Evolutionary conservation across 2,888 invertebrate species (phyloP).

Genomic region (Eurois occulta): DNA sequence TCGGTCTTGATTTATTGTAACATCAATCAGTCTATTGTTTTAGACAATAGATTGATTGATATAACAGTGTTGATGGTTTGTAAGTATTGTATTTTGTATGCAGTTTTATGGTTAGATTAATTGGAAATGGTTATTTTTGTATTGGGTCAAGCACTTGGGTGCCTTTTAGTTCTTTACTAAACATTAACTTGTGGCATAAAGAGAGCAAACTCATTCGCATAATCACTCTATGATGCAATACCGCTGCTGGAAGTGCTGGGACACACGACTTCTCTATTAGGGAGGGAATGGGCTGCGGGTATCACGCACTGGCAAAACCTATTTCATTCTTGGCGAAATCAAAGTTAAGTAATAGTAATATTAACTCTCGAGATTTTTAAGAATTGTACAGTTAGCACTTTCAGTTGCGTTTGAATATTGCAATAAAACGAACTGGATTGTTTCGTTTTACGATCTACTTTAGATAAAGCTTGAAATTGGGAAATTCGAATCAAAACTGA

Average conservation of each 20-base stretch:
- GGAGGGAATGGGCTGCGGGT: not conserved
- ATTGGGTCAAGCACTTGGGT: not conserved
- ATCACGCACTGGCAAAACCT: not conserved
- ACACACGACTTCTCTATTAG: not conserved
- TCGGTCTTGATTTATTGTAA: conserved; percentile 31
- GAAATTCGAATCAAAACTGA: conserved; percentile 24
- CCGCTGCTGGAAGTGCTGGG: not conserved
- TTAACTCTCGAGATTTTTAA: not conserved
- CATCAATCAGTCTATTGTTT: conserved; percentile 61
- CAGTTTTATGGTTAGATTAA: conserved; percentile 6
- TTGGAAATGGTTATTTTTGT: conserved; percentile 7
- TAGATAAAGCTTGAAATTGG: conserved; percentile 29
- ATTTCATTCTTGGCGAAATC: not conserved
- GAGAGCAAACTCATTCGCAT: not conserved
- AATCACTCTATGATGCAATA: not conserved
- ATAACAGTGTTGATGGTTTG: not conserved
- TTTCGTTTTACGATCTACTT: conserved; percentile 32
- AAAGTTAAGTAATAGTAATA: not conserved
- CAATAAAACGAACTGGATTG: conserved; percentile 32
- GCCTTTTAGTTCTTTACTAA: not conserved
- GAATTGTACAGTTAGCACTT: not conserved
- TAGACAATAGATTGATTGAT: conserved; percentile 33
- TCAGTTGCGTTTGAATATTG: conserved; percentile 29
- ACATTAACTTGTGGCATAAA: not conserved
- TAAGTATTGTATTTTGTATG: conserved; percentile 14